Evolutionary conservation across 37 sponge, comb jelly and placozoan species (phyloP).

Genomic region (Cliona cf. orientalis): DNA sequence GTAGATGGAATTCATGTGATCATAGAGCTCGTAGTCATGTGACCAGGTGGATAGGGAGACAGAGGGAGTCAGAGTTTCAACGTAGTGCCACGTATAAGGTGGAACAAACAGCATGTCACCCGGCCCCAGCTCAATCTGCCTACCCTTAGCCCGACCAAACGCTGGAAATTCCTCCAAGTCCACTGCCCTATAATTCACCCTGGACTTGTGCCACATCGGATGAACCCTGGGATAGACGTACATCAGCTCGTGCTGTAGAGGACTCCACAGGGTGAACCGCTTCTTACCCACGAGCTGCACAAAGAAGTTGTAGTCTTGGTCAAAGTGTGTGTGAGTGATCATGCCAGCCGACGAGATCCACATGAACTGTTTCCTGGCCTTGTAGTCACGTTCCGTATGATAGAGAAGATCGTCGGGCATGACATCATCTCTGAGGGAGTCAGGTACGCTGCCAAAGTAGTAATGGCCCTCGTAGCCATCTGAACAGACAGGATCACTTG

Average conservation of each 20-base stretch:
- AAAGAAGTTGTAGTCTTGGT: slow-evolving; percentile 91
- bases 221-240: slow-evolving; percentile 86
- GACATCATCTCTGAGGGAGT: slow-evolving; percentile 54
- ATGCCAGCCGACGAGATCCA: slow-evolving; percentile 92
- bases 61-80: slow-evolving; percentile 85
- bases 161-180: slow-evolving; percentile 59
- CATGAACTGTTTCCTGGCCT: slow-evolving; percentile 73
- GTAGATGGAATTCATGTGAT: slow-evolving; percentile 93
- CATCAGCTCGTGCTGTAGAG: slow-evolving; percentile 79
- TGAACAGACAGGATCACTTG: slow-evolving; percentile 7
- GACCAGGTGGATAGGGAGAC: slow-evolving; percentile 94
- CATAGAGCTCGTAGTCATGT: slow-evolving; percentile 87
- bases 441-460: slow-evolving; percentile 72
- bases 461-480: slow-evolving; percentile 80
- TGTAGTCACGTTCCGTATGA: slow-evolving; percentile 54
- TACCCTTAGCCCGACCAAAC: slow-evolving; percentile 68
- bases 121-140: slow-evolving; percentile 74
- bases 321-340: slow-evolving; percentile 93
- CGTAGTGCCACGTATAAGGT: slow-evolving; percentile 95
- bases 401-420: slow-evolving; percentile 53
- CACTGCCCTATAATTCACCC: slow-evolving; percentile 66
- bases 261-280: slow-evolving; percentile 84
- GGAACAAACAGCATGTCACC: slow-evolving; percentile 90
- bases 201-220: slow-evolving; percentile 95
- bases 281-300: slow-evolving; percentile 85